A percentile compares a stretch with the other conserved stretches of the same genome.
These are phyloP conservation scores for Anagrus nilaparvatae DNA, from an alignment of 1,140 invertebrate genomes.

Conservation along the genomic window DNA sequence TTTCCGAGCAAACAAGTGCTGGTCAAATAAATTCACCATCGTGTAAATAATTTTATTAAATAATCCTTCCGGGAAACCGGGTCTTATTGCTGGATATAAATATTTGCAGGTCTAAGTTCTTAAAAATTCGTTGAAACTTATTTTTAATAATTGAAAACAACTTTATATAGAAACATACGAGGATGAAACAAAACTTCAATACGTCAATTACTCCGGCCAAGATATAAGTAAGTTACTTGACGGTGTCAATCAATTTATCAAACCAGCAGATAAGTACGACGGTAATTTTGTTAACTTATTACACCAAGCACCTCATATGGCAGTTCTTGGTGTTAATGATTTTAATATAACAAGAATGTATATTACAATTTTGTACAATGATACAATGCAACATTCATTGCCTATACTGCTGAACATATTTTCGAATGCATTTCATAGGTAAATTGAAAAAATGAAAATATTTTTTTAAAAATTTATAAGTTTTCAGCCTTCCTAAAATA, in stretches of 20 bases:
- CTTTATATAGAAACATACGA: slow-evolving; percentile 32
- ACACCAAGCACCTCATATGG: slow-evolving; percentile 51
- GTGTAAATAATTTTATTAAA: too few relatives aligned
- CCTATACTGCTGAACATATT: slow-evolving; percentile 67
- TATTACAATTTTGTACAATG: slow-evolving; percentile 64
- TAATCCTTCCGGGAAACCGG: too few relatives aligned
- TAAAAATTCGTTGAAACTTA: too few relatives aligned
- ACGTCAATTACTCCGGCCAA: slow-evolving; percentile 29
- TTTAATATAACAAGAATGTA: slow-evolving; percentile 43
- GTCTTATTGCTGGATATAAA: too few relatives aligned
- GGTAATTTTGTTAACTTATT: slow-evolving; percentile 54
- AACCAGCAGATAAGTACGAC: slow-evolving; percentile 47
- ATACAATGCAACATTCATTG: slow-evolving; percentile 66
- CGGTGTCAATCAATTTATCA: slow-evolving; percentile 33
- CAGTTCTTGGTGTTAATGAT: slow-evolving; percentile 50
- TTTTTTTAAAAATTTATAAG: too few relatives aligned
- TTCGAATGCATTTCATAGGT: slow-evolving; percentile 61
- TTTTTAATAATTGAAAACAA: not conserved
- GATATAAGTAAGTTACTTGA: slow-evolving; percentile 32
- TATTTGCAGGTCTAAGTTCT: too few relatives aligned
- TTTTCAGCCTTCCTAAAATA: too few relatives aligned
- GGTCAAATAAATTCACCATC: too few relatives aligned
- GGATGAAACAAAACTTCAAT: slow-evolving; percentile 29
- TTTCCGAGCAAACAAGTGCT: too few relatives aligned
- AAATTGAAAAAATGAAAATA: too few relatives aligned